Conservation (phyloP, 2,797 vertebrate genomes). For the Ataeniobius toweri region DNA sequence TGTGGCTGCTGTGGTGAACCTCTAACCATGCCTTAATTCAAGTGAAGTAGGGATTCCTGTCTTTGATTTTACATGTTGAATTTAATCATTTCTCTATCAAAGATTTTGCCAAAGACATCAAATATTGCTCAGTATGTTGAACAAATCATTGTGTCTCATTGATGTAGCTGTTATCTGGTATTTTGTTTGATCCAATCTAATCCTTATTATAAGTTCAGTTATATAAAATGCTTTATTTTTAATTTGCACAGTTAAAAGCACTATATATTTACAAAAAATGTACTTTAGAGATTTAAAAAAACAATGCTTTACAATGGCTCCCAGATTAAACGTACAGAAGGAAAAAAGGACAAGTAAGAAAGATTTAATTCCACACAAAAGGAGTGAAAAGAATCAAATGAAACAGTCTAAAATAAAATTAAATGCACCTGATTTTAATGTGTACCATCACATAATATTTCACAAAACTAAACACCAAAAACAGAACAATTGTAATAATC, state of each 20-base stretch:
- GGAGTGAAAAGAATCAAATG: neutral
- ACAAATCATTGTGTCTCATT: neutral
- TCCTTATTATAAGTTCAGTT: neutral
- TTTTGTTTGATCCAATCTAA: neutral
- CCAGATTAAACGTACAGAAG: neutral
- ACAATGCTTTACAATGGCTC: too few species aligned
- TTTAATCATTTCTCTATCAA: neutral
- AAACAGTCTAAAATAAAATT: neutral
- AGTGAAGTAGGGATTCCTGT: neutral
- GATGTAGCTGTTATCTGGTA: too few species aligned
- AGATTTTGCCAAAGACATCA: neutral
- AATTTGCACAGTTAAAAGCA: neutral
- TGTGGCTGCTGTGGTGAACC: slow-evolving; percentile 59
- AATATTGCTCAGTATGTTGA: neutral
- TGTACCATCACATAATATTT: neutral
- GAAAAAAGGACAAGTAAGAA: neutral
- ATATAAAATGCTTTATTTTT: neutral
- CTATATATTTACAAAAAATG: neutral
- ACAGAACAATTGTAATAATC: neutral
- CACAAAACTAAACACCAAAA: neutral
- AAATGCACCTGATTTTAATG: neutral
- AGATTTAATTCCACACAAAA: neutral
- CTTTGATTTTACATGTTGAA: neutral
- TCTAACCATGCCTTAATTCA: too few species aligned
- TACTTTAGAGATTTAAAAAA: too few species aligned